Evolutionary conservation across 2,888 invertebrate species (phyloP).

Genomic region (Drosophila peninsularis): DNA sequence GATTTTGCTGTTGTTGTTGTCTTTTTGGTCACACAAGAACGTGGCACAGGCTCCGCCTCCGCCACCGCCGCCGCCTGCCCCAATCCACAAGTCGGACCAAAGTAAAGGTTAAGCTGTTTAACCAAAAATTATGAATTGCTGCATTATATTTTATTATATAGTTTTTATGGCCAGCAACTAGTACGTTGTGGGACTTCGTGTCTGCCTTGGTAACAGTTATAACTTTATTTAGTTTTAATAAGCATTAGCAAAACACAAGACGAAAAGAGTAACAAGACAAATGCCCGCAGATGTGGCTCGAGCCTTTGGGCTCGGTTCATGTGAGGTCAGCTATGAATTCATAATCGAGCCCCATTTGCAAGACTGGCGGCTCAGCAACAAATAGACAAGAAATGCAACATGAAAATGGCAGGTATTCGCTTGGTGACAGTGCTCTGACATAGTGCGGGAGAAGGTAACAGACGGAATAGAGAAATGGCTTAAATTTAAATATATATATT

Average conservation of each 20-base stretch:
- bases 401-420: constrained; percentile 24
- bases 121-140: constrained; percentile 83
- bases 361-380: constrained; percentile 16
- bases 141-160: constrained; percentile 75
- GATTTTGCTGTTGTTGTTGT: constrained; percentile 33
- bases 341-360: constrained; percentile 36
- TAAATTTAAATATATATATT: neutral
- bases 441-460: neutral
- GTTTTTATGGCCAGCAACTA: constrained; percentile 45
- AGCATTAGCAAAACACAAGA: constrained; percentile 43
- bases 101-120: constrained; percentile 79
- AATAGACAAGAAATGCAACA: constrained; percentile 7
- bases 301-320: constrained; percentile 46
- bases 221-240: constrained; percentile 82
- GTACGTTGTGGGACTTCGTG: constrained; percentile 44
- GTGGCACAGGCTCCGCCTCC: constrained; percentile 34
- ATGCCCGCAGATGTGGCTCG: constrained; percentile 30
- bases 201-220: constrained; percentile 69
- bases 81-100: constrained; percentile 29
- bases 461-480: neutral
- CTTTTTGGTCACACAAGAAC: constrained; percentile 63
- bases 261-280: constrained; percentile 12
- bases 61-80: neutral
- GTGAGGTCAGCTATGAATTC: constrained; percentile 61
- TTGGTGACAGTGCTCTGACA: constrained; percentile 28